Evolutionary conservation across 1,140 invertebrate species (phyloP).

Genomic region (Xylocopa sonorina): DNA sequence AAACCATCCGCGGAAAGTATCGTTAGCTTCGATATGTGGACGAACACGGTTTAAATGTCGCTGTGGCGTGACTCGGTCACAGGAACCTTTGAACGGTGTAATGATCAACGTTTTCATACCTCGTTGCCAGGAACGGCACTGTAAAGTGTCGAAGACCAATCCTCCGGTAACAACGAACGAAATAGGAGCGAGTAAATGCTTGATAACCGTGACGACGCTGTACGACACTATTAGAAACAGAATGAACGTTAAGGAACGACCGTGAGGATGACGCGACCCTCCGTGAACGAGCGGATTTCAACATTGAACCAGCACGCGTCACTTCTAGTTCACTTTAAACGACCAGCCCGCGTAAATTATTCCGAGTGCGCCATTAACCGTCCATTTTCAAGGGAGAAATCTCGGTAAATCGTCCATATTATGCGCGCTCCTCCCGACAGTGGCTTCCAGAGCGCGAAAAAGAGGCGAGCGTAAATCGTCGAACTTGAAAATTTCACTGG

Average conservation of each 20-base stretch:
- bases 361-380: background rate
- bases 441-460: background rate
- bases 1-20: background rate
- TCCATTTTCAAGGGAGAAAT: conserved; percentile 9
- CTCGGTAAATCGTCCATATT: background rate
- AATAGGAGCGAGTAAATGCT: background rate
- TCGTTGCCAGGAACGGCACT: too few relatives aligned
- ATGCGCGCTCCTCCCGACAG: background rate
- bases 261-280: background rate
- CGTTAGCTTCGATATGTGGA: background rate
- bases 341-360: conserved; percentile 23
- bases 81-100: background rate
- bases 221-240: background rate
- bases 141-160: background rate
- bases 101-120: conserved; percentile 1
- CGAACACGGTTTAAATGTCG: background rate
- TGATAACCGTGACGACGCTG: background rate
- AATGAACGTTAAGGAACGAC: background rate
- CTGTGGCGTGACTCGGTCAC: background rate
- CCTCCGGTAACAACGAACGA: background rate
- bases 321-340: background rate
- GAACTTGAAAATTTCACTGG: background rate
- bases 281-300: background rate
- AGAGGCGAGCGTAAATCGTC: background rate
- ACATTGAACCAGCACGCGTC: background rate